Evolutionary conservation across 2,113 vertebrate genomes (phyloP), one percentile per base, ranked within the genome.

Genomic region (Apus apus): DNA sequence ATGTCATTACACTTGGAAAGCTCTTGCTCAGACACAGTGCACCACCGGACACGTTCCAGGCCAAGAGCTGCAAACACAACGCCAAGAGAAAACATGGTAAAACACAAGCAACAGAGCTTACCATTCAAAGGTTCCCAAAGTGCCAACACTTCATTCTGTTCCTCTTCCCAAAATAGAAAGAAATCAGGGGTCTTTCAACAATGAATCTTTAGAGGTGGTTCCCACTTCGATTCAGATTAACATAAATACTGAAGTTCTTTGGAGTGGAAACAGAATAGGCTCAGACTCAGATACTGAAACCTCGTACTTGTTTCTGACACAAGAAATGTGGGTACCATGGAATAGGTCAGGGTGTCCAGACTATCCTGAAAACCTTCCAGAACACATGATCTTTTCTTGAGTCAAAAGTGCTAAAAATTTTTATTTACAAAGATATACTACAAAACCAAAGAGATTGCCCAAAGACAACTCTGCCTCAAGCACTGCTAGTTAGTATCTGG

Each of bases 1-100:
- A 99, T 99, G 82, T 92, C 97, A 14, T 72, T 81, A 78, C 99
- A 99, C 87, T 99, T 99, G 53, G 23, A 85, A 89, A 97, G 97
- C 90, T 99, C 99, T 0, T 58, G 29, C 1, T 97, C 68, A 2
- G 99, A 99, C 91, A 98, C 90, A 8, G 98, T 98, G 94, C 99
- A 99, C 99, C 99, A 99, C 19, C 96, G 97, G 91, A 99, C 65
- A 62, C 64, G 97, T 51, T 81, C 96, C 92, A 98, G 93, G 18
- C 97, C 7, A 1, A 96, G 94, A 20, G 76, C 99, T 99, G 96
- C 19, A 74, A 79, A 81, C 48, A 92, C 78, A 89, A 54, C n/a
- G 60, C 26, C 70, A 45, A 71, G 30, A 85, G 66, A 87, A 74
- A 61, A 36, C 18, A 36, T 17, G 27, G 13, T 53, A 90, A 45